Evolutionary conservation across 2,888 invertebrate genomes (phyloP).

Genomic region (Drosophila neutralis): DNA sequence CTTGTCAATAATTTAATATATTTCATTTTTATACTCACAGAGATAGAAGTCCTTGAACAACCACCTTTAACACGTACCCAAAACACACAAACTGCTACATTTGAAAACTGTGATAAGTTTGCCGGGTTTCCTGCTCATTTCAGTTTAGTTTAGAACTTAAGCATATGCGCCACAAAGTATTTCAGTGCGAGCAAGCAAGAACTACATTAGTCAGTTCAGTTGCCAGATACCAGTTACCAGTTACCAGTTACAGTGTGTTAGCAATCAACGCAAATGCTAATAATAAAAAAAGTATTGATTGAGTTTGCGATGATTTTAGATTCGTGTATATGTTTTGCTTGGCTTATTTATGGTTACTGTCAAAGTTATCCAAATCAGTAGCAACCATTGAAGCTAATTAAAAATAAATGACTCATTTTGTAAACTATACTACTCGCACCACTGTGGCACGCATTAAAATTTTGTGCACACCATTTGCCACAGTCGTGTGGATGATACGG

Average conservation of each 20-base stretch:
- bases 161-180: conserved; percentile 18
- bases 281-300: too few relatives aligned
- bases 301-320: background rate
- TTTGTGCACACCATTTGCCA: conserved; percentile 45
- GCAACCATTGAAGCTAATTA: background rate
- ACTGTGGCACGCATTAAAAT: conserved; percentile 43
- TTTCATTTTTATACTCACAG: background rate
- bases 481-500: conserved; percentile 37
- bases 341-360: background rate
- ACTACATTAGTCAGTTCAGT: background rate
- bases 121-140: conserved; percentile 11
- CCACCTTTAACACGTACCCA: background rate
- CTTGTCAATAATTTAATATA: background rate
- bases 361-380: background rate
- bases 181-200: conserved; percentile 3
- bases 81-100: background rate
- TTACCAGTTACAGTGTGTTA: conserved; percentile 9
- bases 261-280: background rate
- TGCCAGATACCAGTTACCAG: background rate
- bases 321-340: background rate
- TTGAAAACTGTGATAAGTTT: conserved; percentile 21
- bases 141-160: background rate
- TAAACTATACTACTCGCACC: conserved; percentile 5
- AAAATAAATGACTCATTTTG: background rate
- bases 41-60: background rate